Evolutionary conservation across 2,888 invertebrate genomes (phyloP), one percentile per base, ranked within the genome.

Genomic region (Sipha maydis): DNA sequence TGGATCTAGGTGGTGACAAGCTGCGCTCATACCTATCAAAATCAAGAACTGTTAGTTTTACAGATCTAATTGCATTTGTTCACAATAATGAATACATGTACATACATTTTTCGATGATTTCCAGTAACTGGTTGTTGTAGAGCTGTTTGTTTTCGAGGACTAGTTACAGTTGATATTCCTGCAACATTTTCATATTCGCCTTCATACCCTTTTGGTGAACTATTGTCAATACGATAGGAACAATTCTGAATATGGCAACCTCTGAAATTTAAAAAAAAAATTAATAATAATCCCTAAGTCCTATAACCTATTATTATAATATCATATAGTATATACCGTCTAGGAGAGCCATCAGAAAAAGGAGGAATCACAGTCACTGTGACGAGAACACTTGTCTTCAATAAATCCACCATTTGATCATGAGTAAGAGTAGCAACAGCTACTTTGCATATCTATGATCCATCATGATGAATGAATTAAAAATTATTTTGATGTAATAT

Each of bases 371-470:
- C 95, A 89, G 95, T 95, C 67, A 98, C 95, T 75, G 96, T 96
- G 84, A 98, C 97, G 78, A 96, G 95, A 90, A 95, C 95, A 9
- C 97, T 97, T 0, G 97, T 98, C 92, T 97, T 96, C 89, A 98
- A 93, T 90, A 98, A 93, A 92, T 98, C 98, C 61, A 98, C 97
- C 95, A 98, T 97, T 92, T 97, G 96, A 91, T 97, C 97, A 92
- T 98, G 97, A 61, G 95, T 96, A 90, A 98, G 93, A 0, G 97
- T 97, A 8, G 96, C 96, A 54, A 97, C 96, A 56, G 97, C 97
- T 38, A 97, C 96, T 92, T 96, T 96, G 91, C 97, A 97, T 91
- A 97, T 96, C 92, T 93, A 90, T 41, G 90, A 90, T 75, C 14
- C 8, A 28, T 61, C 0, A 82, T 73, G 25, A 82, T 73, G 28